Conservation (phyloP, 1,140 invertebrate species). For the Popillia japonica region DNA sequence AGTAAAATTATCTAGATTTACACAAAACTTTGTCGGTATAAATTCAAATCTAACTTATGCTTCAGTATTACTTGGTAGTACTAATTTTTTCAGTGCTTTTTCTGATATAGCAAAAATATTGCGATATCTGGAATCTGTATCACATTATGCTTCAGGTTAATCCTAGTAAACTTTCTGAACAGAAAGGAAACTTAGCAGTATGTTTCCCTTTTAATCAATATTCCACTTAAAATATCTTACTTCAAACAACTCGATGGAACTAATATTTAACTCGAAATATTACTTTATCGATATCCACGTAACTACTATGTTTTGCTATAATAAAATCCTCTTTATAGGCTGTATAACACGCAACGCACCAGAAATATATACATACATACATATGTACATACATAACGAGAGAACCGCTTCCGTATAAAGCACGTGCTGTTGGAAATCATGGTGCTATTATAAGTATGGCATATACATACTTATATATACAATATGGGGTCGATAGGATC, state of each 20-base stretch:
- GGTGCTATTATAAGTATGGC: slow-evolving; percentile 30
- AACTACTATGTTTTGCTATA: background rate
- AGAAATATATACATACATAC: slow-evolving; percentile 2
- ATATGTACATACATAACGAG: too few relatives aligned
- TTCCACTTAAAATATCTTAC: background rate
- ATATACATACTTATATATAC: slow-evolving; percentile 18
- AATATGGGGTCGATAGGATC: slow-evolving; percentile 31
- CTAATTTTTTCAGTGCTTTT: too few relatives aligned
- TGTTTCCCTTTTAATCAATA: background rate
- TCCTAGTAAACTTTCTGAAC: too few relatives aligned
- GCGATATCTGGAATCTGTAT: too few relatives aligned
- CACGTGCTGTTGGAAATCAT: slow-evolving; percentile 19
- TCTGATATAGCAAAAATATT: too few relatives aligned
- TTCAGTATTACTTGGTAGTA: too few relatives aligned
- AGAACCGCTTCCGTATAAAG: slow-evolving; percentile 25
- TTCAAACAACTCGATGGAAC: background rate
- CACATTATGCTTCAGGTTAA: too few relatives aligned
- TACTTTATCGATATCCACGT: background rate
- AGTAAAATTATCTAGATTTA: too few relatives aligned
- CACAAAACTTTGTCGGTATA: too few relatives aligned
- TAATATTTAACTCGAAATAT: slow-evolving; percentile 12
- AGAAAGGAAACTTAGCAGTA: too few relatives aligned
- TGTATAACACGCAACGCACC: slow-evolving; percentile 23
- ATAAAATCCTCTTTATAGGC: slow-evolving; percentile 4
- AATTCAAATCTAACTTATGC: too few relatives aligned